phyloP scores from a whole-genome alignment of 2,797 vertebrate species.

The Euphonia xanthogaster region DNA sequence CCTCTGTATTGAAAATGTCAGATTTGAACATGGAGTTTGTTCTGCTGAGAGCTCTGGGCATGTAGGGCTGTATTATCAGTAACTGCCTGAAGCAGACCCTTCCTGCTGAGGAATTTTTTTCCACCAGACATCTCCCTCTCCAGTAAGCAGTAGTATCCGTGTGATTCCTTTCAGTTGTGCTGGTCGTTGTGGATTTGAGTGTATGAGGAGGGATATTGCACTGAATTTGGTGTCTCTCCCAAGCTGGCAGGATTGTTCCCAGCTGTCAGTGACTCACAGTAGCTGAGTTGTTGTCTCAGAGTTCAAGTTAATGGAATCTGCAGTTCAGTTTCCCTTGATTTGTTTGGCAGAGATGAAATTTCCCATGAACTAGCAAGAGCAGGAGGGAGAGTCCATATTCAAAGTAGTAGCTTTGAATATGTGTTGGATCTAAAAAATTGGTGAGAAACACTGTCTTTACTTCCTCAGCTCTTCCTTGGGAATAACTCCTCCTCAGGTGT shows the following conservation, averaged over 20 bases:
- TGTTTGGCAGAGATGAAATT: constrained; percentile 15
- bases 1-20: neutral
- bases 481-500: neutral
- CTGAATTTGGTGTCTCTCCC: neutral
- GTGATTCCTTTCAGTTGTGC: neutral
- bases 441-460: neutral
- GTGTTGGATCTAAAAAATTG: neutral
- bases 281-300: neutral
- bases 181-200: neutral
- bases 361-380: constrained; percentile 1
- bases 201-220: neutral
- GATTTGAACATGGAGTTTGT: neutral
- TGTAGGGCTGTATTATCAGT: neutral
- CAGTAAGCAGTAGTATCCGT: neutral
- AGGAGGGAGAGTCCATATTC: neutral
- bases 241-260: constrained; percentile 15
- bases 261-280: constrained; percentile 56
- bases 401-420: neutral
- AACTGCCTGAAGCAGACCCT: neutral
- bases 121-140: neutral
- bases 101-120: neutral
- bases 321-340: constrained; percentile 11
- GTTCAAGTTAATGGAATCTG: constrained; percentile 49
- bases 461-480: neutral
- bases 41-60: neutral